These are phyloP conservation scores for Nansenia antarctica DNA, from an alignment of 2,113 vertebrate genomes.

Conservation along the genomic window DNA sequence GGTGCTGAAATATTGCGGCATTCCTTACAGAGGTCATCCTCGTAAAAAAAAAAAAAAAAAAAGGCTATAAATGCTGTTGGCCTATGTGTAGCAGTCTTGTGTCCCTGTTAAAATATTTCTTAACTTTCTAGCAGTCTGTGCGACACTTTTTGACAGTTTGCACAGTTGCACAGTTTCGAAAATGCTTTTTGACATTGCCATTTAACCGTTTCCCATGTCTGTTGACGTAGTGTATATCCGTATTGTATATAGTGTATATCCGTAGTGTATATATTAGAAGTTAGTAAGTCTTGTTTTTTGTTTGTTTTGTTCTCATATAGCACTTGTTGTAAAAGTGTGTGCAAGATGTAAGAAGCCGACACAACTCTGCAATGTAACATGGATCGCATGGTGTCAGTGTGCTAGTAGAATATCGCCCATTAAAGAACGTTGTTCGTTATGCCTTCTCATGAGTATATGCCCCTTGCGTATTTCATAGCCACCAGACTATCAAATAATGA, in stretches of 20 bases:
- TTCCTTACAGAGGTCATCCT: background rate
- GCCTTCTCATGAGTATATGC: background rate
- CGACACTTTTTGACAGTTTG: too few species aligned
- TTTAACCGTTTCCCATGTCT: too few species aligned
- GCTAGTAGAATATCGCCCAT: background rate
- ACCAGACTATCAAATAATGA: background rate
- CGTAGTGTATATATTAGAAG: too few species aligned
- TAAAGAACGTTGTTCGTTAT: background rate
- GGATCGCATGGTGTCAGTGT: slow-evolving; percentile 10
- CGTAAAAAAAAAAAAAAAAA: too few species aligned
- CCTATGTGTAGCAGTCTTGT: too few species aligned
- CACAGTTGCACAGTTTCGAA: background rate
- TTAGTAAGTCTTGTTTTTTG: background rate
- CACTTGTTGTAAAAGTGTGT: too few species aligned
- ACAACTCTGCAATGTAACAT: background rate
- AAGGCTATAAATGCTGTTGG: too few species aligned
- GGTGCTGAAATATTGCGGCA: background rate
- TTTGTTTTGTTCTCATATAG: background rate
- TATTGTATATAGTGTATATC: too few species aligned
- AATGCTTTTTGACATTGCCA: background rate
- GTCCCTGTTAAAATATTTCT: background rate
- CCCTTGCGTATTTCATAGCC: background rate
- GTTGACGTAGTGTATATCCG: background rate
- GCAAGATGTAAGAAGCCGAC: background rate
- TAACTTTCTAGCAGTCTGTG: too few species aligned